These are phyloP conservation scores for Drosophila meridiana DNA, from an alignment of 2,888 invertebrate genomes.

Conservation along the genomic window DNA sequence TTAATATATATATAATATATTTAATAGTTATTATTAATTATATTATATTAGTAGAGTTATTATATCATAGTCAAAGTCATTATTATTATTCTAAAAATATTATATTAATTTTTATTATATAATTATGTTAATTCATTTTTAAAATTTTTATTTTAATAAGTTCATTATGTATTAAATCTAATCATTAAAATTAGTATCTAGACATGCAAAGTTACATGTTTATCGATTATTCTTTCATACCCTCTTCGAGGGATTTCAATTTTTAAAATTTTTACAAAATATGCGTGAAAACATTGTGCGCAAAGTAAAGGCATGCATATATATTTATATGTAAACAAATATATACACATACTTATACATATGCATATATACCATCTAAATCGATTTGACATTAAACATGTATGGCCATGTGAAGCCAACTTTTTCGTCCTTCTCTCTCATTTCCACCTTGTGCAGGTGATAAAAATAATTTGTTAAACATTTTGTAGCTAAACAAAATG, in stretches of 20 bases:
- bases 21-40: too few relatives aligned
- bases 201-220: neutral
- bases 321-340: neutral
- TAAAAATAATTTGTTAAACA: slow-evolving; percentile 32
- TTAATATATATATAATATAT: too few relatives aligned
- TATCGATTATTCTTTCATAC: neutral
- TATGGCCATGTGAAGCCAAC: neutral
- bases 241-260: neutral
- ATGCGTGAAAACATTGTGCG: neutral
- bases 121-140: too few relatives aligned
- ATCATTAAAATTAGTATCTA: too few relatives aligned
- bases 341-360: neutral
- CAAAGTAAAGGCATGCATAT: neutral
- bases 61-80: too few relatives aligned
- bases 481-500: slow-evolving; percentile 31
- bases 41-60: too few relatives aligned
- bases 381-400: slow-evolving; percentile 3
- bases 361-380: neutral
- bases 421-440: too few relatives aligned
- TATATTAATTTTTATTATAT: too few relatives aligned
- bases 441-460: slow-evolving; percentile 10
- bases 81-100: too few relatives aligned
- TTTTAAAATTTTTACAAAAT: neutral
- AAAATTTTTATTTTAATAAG: neutral
- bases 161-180: neutral